These are phyloP conservation scores for Beaufortia kweichowensis DNA, from an alignment of 2,113 vertebrate species.

Conservation along the genomic window DNA sequence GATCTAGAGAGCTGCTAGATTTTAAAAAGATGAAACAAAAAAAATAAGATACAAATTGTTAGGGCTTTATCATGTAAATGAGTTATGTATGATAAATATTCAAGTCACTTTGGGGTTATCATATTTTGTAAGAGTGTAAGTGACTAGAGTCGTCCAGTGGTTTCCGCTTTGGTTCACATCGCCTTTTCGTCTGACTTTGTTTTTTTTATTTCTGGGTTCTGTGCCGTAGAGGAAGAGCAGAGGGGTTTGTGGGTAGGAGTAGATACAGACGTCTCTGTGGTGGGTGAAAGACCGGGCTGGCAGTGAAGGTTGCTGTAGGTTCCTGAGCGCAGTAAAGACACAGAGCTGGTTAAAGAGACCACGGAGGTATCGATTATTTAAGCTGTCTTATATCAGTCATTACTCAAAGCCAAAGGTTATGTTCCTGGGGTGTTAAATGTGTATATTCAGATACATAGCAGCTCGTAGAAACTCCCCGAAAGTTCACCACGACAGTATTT, in stretches of 20 bases:
- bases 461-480: constrained; percentile 72
- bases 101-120: constrained; percentile 82
- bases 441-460: constrained; percentile 75
- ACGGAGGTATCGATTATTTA: constrained; percentile 78
- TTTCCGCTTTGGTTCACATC: constrained; percentile 76
- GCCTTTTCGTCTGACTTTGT: constrained; percentile 32
- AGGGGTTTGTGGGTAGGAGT: constrained; percentile 28
- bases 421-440: constrained; percentile 76
- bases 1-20: constrained; percentile 90
- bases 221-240: constrained; percentile 25
- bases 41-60: constrained; percentile 81
- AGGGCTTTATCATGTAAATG: constrained; percentile 88
- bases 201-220: constrained; percentile 42
- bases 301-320: constrained; percentile 58
- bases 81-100: constrained; percentile 87
- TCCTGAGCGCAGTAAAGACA: constrained; percentile 61
- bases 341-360: constrained; percentile 66
- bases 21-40: constrained; percentile 63
- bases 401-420: constrained; percentile 90
- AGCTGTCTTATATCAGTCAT: constrained; percentile 80
- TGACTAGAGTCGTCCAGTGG: constrained; percentile 82
- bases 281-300: constrained; percentile 5
- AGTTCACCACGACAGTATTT: constrained; percentile 80
- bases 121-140: constrained; percentile 88
- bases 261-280: constrained; percentile 7